Base-by-base conservation (phyloP, 2,113 vertebrate genomes). In the Cyanistes caeruleus region DNA sequence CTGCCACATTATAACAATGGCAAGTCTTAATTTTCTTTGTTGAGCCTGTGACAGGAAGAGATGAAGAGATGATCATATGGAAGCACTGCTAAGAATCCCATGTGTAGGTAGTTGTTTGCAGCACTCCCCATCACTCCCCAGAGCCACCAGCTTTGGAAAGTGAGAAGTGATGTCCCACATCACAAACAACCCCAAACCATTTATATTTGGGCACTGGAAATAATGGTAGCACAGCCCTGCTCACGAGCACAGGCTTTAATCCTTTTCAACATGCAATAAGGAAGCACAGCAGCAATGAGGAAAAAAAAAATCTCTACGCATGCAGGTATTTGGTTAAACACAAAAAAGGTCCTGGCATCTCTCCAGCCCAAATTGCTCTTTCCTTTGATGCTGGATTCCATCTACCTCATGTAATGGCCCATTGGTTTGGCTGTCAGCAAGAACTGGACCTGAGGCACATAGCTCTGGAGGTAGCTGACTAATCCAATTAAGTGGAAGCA, bases 371-470 rank as follows among this genome's bases (percentile, higher is more conserved):
- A 80, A 97, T 80, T 90, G 14, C 76, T 77, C 68, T 65, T 43
- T 63, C 48, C 84, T 96, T 96, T 96, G 96, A 96, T 95, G 92
- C 43, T 89, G 88, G 62, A 97, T 96, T 96, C 96, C 83, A 93
- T 90, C 90, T 93, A 78, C 83, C 60, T 93, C 91, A 49, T 81
- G 90, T 92, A 96, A 94, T 52, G 85, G 90, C 90, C 88, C 93
- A 86, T n/a, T 92, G 96, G 90, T 80, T 95, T 85, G 87, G 80
- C 69, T 96, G 92, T 94, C 96, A 93, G 87, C 82, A 90, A 90
- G 73, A 86, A 86, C 92, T 74, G 89, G 83, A 96, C 96, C 95
- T 39, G 92, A 94, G 95, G 85, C 90, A 90, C 96, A 91, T 95
- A 77, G 44, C 79, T 94, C 77, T 74, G 60, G 64, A 92, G 67